Evolutionary conservation across 2,888 invertebrate genomes (phyloP).

Genomic region (Rhagonycha fulva): DNA sequence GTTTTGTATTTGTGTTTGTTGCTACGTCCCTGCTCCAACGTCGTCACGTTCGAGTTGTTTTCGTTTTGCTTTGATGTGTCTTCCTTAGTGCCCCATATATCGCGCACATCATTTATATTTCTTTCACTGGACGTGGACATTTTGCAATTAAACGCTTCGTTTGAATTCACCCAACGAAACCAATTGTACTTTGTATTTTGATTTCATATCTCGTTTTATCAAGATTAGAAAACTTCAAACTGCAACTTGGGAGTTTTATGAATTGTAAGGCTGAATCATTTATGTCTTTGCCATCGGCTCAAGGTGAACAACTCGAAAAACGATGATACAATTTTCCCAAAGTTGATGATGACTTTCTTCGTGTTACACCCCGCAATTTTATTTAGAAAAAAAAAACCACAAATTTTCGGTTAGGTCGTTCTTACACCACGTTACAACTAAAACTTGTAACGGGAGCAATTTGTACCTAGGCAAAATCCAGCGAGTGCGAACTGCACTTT

Average conservation of each 20-base stretch:
- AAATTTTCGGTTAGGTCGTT: background rate
- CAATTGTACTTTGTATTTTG: constrained; percentile 21
- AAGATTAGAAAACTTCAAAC: constrained; percentile 15
- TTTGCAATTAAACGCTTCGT: background rate
- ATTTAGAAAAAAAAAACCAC: background rate
- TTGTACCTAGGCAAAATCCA: background rate
- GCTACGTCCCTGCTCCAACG: constrained; percentile 52
- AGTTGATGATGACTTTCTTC: background rate
- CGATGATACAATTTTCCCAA: constrained; percentile 25
- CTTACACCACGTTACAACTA: background rate
- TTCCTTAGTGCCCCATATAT: constrained; percentile 54
- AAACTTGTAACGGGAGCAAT: background rate
- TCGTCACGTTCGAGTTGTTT: constrained; percentile 56
- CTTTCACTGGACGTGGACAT: constrained; percentile 65
- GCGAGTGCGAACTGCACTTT: constrained; percentile 42
- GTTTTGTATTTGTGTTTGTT: constrained; percentile 76
- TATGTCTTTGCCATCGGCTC: constrained; percentile 49
- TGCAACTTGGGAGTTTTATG: background rate
- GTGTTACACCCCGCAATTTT: background rate
- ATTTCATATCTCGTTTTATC: constrained; percentile 24
- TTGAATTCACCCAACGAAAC: background rate
- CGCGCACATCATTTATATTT: constrained; percentile 76
- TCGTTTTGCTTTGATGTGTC: constrained; percentile 56
- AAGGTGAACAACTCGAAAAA: constrained; percentile 50
- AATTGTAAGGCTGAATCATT: constrained; percentile 9